Base-by-base conservation (phyloP, 2,113 vertebrate genomes). In the Pogona vitticeps region DNA sequence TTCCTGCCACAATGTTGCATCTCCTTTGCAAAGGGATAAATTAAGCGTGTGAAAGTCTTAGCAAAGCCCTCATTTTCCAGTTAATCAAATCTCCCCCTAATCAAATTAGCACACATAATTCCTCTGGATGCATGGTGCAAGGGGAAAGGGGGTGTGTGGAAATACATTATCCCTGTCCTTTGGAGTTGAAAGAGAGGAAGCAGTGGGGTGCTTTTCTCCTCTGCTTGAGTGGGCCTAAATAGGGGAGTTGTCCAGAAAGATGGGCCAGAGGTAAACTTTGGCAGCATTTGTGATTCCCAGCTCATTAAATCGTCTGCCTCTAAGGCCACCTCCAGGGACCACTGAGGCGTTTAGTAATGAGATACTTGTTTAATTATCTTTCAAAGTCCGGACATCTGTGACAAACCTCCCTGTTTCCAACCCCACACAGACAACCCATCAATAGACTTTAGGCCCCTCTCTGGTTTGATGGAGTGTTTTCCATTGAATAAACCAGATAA, bases 341-440 rank as follows among this genome's bases (percentile, higher is more conserved):
- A 98, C 95, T 98, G 97, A 98, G 98, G 98, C 98, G 96, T 98
- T 97, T 97, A 95, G 98, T 99, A 99, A 99, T 99, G 98, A 99
- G 98, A 98, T 98, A 99, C 98, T 99, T 99, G 98, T 99, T 99
- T 99, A 99, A 99, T 99, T 99, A 99, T 97, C 98, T 98, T 99
- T 99, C 98, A 99, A 98, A 99, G 97, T 96, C 97, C 88, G 98
- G 98, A 98, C 98, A 99, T 99, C 98, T 99, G 98, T 98, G 98
- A 98, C 97, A 98, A 97, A 97, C 96, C 97, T 96, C 96, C 96
- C 96, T 92, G 90, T 96, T 97, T 96, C 56, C 97, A 98, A 96
- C 97, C 98, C 96, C 97, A 98, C 98, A 98, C 98, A 98, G 98
- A 97, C 97, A 96, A 97, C 97, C 97, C 97, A 98, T 99, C 98